phyloP scores from a whole-genome alignment of 2,113 vertebrate species.

The Actenoides lindsayi region DNA sequence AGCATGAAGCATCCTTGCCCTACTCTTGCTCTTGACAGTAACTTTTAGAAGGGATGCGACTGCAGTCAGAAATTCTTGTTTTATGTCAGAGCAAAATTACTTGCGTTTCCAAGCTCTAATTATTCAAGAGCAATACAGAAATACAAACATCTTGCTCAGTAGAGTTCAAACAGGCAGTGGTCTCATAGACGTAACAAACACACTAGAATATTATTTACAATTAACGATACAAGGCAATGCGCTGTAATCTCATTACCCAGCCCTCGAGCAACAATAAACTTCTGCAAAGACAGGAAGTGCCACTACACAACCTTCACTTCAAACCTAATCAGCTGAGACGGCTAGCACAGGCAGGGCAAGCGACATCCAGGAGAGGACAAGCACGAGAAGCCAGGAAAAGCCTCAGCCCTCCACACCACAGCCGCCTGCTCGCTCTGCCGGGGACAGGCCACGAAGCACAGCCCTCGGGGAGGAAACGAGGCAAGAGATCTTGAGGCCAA shows the following conservation, averaged over 20 bases:
- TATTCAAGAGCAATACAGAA: neutral
- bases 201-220: neutral
- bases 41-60: neutral
- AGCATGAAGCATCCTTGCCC: neutral
- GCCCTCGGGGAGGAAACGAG: too few relatives aligned
- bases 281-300: neutral
- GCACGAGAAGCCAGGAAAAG: fast-evolving
- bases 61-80: neutral
- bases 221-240: neutral
- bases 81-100: neutral
- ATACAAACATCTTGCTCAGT: neutral
- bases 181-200: neutral
- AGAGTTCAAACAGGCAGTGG: neutral
- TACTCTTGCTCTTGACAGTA: neutral
- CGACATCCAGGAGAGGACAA: fast-evolving
- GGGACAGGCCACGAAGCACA: fast-evolving
- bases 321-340: neutral
- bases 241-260: neutral
- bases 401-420: fast-evolving
- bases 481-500: fast-evolving
- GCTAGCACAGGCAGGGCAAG: neutral
- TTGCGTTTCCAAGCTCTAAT: neutral
- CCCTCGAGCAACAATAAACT: neutral
- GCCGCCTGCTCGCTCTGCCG: fast-evolving
- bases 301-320: neutral